Conservation (phyloP, 1,140 invertebrate genomes). For the Drosophila sproati region DNA sequence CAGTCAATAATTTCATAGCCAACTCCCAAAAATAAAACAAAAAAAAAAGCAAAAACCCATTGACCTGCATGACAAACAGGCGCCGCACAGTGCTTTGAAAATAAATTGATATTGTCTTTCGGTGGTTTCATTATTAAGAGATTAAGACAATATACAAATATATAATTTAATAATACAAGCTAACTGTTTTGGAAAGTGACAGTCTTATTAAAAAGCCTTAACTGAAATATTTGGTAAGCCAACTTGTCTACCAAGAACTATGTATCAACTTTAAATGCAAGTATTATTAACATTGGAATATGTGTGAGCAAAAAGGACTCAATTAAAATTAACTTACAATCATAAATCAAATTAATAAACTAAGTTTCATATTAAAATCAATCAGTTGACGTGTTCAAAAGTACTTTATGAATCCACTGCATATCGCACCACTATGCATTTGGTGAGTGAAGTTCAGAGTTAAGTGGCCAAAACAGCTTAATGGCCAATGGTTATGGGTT, state of each 20-base stretch:
- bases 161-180: no score
- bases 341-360: no score
- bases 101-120: background rate
- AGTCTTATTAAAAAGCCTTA: no score
- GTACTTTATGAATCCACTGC: background rate
- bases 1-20: constrained; percentile 57
- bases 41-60: constrained; percentile 49
- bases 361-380: background rate
- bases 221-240: no score
- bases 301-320: no score
- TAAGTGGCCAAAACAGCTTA: constrained; percentile 47
- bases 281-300: no score
- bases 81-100: constrained; percentile 53
- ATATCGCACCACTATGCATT: constrained; percentile 4
- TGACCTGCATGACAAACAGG: constrained; percentile 68
- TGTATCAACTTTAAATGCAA: no score
- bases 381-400: background rate
- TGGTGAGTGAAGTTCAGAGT: constrained; percentile 41
- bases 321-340: no score
- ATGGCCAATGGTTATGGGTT: constrained; percentile 60
- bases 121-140: no score
- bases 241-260: no score
- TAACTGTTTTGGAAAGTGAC: no score
- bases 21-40: constrained; percentile 9
- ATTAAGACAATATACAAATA: background rate